Conservation (phyloP, 53 echinoderm and acorn worm genomes). For the Apostichopus leukothele region DNA sequence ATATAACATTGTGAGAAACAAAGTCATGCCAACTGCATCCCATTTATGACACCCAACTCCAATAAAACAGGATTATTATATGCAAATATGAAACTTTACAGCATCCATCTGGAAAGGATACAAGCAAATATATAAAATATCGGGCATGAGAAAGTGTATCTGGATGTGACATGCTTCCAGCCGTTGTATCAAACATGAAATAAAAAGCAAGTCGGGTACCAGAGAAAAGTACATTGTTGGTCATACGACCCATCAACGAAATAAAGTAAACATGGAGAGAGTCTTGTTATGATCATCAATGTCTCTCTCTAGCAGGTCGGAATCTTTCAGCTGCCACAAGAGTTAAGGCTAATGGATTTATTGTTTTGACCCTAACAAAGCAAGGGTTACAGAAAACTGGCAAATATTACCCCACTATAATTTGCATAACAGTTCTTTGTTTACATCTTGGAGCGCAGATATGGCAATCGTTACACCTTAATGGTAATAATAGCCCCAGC, state of each 20-base stretch:
- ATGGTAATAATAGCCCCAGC: conserved; percentile 5
- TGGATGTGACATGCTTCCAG: no score
- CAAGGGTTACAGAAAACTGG: not conserved
- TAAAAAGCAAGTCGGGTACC: no score
- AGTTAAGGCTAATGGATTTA: conserved; percentile 10
- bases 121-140: conserved; percentile 9
- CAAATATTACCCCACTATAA: not conserved
- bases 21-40: not conserved
- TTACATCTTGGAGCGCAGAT: conserved; percentile 8
- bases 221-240: no score
- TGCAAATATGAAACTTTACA: conserved; percentile 43
- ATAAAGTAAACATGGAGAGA: not conserved
- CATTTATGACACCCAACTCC: conserved; percentile 17
- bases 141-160: not conserved
- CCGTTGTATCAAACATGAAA: no score
- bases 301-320: not conserved
- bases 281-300: not conserved
- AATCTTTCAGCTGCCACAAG: not conserved
- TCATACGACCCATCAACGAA: no score
- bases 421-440: not conserved
- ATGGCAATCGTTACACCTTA: not conserved
- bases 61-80: conserved; percentile 42
- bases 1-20: not conserved
- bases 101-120: conserved; percentile 21
- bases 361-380: conserved; percentile 5